Base-by-base conservation (phyloP, 1,140 invertebrate genomes). In the Antheraea pernyi region DNA sequence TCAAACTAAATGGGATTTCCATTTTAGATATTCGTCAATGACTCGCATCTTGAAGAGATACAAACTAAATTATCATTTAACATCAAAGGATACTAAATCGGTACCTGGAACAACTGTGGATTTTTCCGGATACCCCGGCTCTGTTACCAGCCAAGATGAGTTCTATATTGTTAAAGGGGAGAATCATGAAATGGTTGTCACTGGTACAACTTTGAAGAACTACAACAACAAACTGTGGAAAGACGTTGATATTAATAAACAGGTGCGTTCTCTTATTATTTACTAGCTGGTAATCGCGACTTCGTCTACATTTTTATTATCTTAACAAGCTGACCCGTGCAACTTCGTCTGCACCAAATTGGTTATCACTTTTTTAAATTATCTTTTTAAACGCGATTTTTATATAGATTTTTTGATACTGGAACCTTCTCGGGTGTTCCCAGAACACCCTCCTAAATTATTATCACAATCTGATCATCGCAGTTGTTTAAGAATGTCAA, bases 51-150 rank as follows among this genome's bases (percentile, higher is more conserved):
- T 98, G 78, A 99, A 99, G 89, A 95, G 95, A 70, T 99, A 99
- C 91, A 96, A 96, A 77, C 95, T 99, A 68, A 95, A 95, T 72
- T 98, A 96, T 80, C 96, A 96, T 73, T 82, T 93, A 36, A 93
- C 94, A 46, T 93, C 94, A 0, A 91, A 93, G 48, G 79, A 91
- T 9, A 94, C 95, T 11, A 94, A 95, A 36, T 78, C 91, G 2
- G 95, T 96, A 22, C 95, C 96, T 1, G 96, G 96, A 0, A 87
- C 93, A 6, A 93, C 94, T 8, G 94, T 97, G 68, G 94, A 95
- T 9, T 97, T 98, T 89, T 97, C 97, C 1, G 97, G 97, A 0
- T 99, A 98, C 88, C 98, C 98, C 0, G 98, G 97, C 16, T 94
- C 96, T 0, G 81, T 99, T 0, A 96, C 95, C 46, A 98, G 98